Percentiles rank a stretch among this genome's conserved stretches.
Evolutionary conservation across 2,113 vertebrate genomes (phyloP).

Genomic region (Upupa epops): DNA sequence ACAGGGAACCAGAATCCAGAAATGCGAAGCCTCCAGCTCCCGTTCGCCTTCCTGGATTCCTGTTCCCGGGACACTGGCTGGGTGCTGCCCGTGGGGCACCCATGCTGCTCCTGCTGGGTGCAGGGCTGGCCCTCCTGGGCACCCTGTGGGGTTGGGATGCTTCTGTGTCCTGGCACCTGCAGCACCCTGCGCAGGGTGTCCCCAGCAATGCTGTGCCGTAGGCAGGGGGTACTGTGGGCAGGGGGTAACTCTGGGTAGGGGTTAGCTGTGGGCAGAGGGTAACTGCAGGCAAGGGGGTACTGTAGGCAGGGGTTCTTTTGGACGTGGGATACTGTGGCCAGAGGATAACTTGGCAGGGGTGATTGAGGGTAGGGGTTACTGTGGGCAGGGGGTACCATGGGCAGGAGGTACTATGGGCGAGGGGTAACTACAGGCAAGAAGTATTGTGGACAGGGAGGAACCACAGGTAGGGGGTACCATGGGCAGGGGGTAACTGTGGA

Average conservation of each 20-base stretch:
- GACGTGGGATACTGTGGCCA: not conserved
- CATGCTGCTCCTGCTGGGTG: not conserved
- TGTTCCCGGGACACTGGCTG: not conserved
- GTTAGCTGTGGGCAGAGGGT: not conserved
- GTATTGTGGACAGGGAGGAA: too few relatives aligned
- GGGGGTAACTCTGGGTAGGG: not conserved
- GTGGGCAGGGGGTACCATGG: too few relatives aligned
- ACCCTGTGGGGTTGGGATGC: not conserved
- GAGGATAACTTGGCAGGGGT: not conserved
- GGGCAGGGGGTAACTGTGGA: too few relatives aligned
- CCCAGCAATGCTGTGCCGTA: not conserved
- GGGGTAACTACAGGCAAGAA: too few relatives aligned
- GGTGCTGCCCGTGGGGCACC: not conserved
- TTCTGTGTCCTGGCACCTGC: not conserved
- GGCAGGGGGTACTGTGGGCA: not conserved
- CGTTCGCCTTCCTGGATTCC: conserved; percentile 63
- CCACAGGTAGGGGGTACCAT: too few relatives aligned
- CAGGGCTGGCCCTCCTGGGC: not conserved
- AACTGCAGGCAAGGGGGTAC: not conserved
- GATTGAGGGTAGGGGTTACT: too few relatives aligned
- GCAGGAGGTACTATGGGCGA: too few relatives aligned
- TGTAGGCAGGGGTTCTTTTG: not conserved
- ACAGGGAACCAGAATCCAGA: conserved; percentile 73
- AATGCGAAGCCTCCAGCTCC: conserved; percentile 63
- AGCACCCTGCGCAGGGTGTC: not conserved